Base-by-base conservation (phyloP, 1,140 invertebrate genomes). In the Halesus radiatus region DNA sequence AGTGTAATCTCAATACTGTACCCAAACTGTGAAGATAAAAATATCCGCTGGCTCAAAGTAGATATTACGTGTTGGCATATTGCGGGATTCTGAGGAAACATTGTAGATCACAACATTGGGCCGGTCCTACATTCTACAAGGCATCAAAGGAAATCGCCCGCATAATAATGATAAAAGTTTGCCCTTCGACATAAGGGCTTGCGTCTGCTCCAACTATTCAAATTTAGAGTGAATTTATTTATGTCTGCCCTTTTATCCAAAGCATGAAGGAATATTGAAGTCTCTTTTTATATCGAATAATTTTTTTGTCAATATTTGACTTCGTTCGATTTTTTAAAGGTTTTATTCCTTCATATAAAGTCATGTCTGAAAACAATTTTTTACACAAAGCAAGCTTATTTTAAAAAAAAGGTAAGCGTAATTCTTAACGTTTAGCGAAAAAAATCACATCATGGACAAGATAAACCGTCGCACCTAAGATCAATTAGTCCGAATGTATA, bases 61-160 rank as follows among this genome's bases (percentile, higher is more conserved):
- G 62, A 45, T 56, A 68, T 20, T 70, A 32, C 16, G 32, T 45
- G 62, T 70, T 70, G 32, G 32, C 66, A 10, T 70, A 70, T 50
- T 37, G 66, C 20, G 66, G 37, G 22, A 6, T 5, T 50, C 0
- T 70, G 37, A 37, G 32, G 45, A 45, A 50, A 70, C 23, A 70
- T 70, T 70, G 66, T 70, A 37, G 52, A 70, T 70, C 66, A 70
- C 66, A 66, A 66, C 62, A 70, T 70, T 20, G n/a, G 37, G 37
- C 45, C n/a, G 66, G n/a, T 7, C 18, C 62, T 8, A 70, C 22
- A 7, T 66, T 50, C 32, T 50, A 23, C n/a, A 70, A 23, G 8
- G 18, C 32, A 50, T 79, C 52, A 79, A 79, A 79, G 52, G n/a
- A 56, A 54, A 50, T 23, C 58, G 68, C 54, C 54, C 81, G 75